Percentiles rank a stretch among this genome's conserved stretches.
Evolutionary conservation across 2,113 vertebrate species (phyloP).

Genomic region (Crotophaga sulcirostris): DNA sequence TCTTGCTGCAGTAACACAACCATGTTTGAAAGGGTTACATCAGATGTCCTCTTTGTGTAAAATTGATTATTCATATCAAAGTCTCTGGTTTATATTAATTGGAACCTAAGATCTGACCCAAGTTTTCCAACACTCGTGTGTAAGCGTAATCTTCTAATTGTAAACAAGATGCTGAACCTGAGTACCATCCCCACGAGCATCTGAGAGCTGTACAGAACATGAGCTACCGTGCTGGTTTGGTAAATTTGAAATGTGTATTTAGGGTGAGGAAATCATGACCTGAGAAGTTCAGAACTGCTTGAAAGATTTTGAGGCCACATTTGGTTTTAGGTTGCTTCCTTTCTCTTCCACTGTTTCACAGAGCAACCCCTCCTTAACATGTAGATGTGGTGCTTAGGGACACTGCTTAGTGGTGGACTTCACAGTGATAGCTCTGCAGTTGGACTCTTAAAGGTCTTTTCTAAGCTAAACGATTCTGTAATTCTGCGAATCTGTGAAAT

Average conservation of each 20-base stretch:
- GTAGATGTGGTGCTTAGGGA: no score
- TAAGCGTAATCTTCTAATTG: not conserved
- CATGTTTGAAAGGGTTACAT: not conserved
- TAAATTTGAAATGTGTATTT: not conserved
- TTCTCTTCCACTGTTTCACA: no score
- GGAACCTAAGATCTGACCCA: not conserved
- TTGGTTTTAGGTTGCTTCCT: no score
- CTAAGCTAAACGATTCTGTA: no score
- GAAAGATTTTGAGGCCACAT: not conserved
- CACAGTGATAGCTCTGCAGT: no score
- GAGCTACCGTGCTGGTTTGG: not conserved
- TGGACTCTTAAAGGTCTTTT: no score
- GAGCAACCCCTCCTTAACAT: no score
- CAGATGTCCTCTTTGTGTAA: not conserved
- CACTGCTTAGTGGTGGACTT: no score
- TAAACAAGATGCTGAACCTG: not conserved
- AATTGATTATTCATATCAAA: not conserved
- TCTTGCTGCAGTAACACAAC: not conserved
- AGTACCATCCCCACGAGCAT: not conserved
- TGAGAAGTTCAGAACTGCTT: not conserved
- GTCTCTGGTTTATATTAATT: not conserved
- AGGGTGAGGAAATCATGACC: not conserved
- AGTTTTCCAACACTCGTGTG: not conserved
- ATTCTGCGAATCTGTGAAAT: not conserved
- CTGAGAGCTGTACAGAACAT: not conserved